A percentile compares a stretch with the other conserved stretches of the same genome.
Evolutionary conservation across 2,888 invertebrate genomes (phyloP).

Genomic region (Formica aserva): DNA sequence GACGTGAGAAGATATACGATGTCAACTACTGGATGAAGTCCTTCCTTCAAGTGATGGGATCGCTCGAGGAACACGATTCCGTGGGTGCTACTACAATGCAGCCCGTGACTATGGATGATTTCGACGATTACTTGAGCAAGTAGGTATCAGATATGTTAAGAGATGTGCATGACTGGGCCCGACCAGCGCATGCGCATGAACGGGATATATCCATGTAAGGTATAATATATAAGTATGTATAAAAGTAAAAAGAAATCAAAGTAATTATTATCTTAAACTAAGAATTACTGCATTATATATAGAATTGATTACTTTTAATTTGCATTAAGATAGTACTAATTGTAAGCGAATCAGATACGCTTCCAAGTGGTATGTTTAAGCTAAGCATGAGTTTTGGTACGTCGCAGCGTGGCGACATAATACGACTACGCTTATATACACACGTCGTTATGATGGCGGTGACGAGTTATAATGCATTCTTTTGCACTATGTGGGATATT

Average conservation of each 20-base stretch:
- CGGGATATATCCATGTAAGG: conserved; percentile 45
- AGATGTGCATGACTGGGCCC: conserved; percentile 82
- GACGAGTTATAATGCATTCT: conserved; percentile 39
- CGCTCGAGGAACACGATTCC: conserved; percentile 93
- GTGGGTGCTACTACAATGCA: conserved; percentile 95
- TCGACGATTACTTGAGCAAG: conserved; percentile 95
- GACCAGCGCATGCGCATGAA: conserved; percentile 80
- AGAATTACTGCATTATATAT: conserved; percentile 18
- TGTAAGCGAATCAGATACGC: conserved; percentile 14
- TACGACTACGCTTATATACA: conserved; percentile 53
- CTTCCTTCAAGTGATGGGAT: conserved; percentile 95
- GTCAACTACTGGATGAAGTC: conserved; percentile 96
- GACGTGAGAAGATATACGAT: conserved; percentile 93
- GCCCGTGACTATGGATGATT: conserved; percentile 96
- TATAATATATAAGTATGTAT: background rate
- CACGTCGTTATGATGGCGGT: conserved; percentile 4
- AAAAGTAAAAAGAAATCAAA: background rate
- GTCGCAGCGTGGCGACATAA: conserved; percentile 78
- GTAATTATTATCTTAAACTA: conserved; percentile 1
- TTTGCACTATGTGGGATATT: conserved; percentile 48
- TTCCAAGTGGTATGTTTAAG: conserved; percentile 34
- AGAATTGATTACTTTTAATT: background rate
- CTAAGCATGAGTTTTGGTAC: conserved; percentile 83
- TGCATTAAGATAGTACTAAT: conserved; percentile 6
- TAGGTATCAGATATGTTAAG: conserved; percentile 86